Evolutionary conservation across 1,140 invertebrate species (phyloP).

Genomic region (Cotesia typhae): DNA sequence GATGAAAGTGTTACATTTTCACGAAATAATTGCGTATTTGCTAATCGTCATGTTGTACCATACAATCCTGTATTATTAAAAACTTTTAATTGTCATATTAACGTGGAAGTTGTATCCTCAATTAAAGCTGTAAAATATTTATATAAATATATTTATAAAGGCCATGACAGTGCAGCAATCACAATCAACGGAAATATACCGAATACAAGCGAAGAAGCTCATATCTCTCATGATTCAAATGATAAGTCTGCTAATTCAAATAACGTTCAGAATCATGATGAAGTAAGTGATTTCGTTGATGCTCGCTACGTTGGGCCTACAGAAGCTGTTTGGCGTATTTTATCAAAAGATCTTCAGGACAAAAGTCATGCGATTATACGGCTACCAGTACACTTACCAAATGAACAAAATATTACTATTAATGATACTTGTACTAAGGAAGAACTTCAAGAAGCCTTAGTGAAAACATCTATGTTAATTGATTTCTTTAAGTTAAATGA

Average conservation of each 20-base stretch:
- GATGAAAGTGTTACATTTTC: constrained; percentile 2
- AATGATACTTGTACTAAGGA: too few relatives aligned
- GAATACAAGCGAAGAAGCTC: too few relatives aligned
- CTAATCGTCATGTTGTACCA: constrained; percentile 31
- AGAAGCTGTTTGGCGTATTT: constrained; percentile 7
- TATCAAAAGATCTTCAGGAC: neutral
- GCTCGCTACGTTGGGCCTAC: neutral
- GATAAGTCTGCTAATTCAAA: neutral
- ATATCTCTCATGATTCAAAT: neutral
- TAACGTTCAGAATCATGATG: neutral
- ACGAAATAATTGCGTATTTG: neutral
- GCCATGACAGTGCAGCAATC: too few relatives aligned
- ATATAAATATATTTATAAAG: neutral
- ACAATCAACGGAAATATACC: too few relatives aligned
- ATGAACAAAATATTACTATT: too few relatives aligned
- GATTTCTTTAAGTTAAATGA: too few relatives aligned
- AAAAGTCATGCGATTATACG: neutral
- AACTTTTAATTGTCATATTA: constrained; percentile 33
- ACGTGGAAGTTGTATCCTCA: constrained; percentile 24
- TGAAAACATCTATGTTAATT: too few relatives aligned
- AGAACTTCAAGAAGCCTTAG: too few relatives aligned
- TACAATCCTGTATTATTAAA: constrained; percentile 24
- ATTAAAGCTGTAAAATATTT: constrained; percentile 29
- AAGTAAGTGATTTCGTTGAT: constrained; percentile 10
- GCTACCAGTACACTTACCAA: neutral